Base-by-base conservation (phyloP, 2,888 invertebrate species). In the Folsomia candida region DNA sequence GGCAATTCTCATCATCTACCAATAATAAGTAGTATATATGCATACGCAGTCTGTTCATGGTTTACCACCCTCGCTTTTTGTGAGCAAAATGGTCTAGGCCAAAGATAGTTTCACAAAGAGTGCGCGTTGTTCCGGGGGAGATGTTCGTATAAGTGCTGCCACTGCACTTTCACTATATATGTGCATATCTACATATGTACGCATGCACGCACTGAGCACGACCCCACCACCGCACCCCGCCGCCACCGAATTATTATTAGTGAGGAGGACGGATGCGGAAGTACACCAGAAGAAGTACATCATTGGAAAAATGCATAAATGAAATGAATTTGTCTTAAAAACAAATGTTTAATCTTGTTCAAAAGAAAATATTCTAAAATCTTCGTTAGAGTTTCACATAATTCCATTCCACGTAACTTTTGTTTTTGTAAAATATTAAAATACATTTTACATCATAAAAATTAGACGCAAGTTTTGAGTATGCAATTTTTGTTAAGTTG, bases 1-100 rank as follows among this genome's bases (percentile, higher is more conserved):
- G 47, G 62, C 62, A 22, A 47, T 67, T 57, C 57, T 58, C 67
- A 59, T 59, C 59, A 6, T 24, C 14, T 37, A 4, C 4, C 37
- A 37, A 37, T 37, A 37, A 37, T 37, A n/a, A n/a, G n/a, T n/a
- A n/a, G n/a, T n/a, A 4, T 37, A 37, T 37, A 4, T 37, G 37
- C 37, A 4, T 9, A 37, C 14, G 37, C 37, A 37, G 14, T n/a
- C n/a, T n/a, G n/a, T n/a, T n/a, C 37, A 37, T 4, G 4, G 37
- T 37, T 9, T 14, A 37, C 37, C 37, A 37, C 37, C 37, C 37
- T 9, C 37, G 37, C 14, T 37, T 37, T 37, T 14, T 37, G 37
- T 14, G n/a, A n/a, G n/a, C n/a, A n/a, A n/a, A n/a, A n/a, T n/a
- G n/a, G 14, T 37, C 37, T 14, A 14, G 14, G 37, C 37, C 37